A percentile compares a stretch with the other conserved stretches of the same genome.
Conservation (phyloP, 2,797 vertebrate genomes). For the Acanthurus lineatus region DNA sequence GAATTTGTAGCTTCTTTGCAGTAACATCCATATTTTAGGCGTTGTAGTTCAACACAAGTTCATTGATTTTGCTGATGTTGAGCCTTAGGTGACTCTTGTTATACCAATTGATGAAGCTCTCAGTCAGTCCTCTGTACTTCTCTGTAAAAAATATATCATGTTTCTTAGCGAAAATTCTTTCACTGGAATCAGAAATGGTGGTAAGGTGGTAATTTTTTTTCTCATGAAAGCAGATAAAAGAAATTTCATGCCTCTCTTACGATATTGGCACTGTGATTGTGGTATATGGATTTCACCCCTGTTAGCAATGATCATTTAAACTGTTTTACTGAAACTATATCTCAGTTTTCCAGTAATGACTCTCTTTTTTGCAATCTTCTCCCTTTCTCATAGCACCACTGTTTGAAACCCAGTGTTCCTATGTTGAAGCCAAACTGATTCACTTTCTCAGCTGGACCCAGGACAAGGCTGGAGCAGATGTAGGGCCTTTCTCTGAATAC, state of each 20-base stretch:
- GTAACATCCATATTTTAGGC: too few relatives aligned
- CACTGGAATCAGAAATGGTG: too few relatives aligned
- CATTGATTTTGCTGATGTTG: too few relatives aligned
- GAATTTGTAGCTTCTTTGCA: too few relatives aligned
- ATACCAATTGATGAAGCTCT: too few relatives aligned
- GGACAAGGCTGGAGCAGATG: slow-evolving; percentile 60
- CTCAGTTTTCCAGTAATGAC: slow-evolving; percentile 5
- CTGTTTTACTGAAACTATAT: slow-evolving; percentile 12
- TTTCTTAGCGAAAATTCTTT: too few relatives aligned
- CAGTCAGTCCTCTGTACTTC: too few relatives aligned
- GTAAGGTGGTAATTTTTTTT: neutral
- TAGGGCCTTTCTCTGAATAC: slow-evolving; percentile 87
- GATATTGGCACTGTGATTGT: slow-evolving; percentile 17
- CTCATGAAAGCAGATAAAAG: slow-evolving; percentile 40
- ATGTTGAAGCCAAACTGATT: slow-evolving; percentile 87
- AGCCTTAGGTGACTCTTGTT: too few relatives aligned
- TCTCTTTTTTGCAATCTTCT: neutral
- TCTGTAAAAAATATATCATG: too few relatives aligned
- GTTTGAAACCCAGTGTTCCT: slow-evolving; percentile 94
- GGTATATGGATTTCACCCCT: slow-evolving; percentile 16
- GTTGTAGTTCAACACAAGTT: too few relatives aligned
- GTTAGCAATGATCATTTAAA: slow-evolving; percentile 16
- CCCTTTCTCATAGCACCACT: slow-evolving; percentile 84
- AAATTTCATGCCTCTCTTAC: slow-evolving; percentile 40
- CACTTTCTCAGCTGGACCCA: slow-evolving; percentile 91